phyloP scores from a whole-genome alignment of 2,888 invertebrate genomes.

The Phragmatobia fuliginosa region DNA sequence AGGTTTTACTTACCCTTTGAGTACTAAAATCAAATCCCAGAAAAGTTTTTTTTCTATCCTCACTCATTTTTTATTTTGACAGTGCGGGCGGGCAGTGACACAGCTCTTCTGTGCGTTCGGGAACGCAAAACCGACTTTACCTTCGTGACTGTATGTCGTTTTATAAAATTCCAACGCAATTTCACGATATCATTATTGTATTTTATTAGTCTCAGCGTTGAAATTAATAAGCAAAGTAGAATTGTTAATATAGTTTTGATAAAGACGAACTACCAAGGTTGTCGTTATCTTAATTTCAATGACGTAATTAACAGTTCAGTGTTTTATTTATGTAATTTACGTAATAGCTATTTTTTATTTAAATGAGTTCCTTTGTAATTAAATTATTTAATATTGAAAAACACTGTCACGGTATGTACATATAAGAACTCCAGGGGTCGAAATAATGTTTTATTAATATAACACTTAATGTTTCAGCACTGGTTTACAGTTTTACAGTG shows the following conservation, averaged over 20 bases:
- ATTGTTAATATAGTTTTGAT: constrained; percentile 53
- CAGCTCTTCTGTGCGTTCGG: constrained; percentile 59
- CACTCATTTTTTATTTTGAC: constrained; percentile 78
- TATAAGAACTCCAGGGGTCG: background rate
- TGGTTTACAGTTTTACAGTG: background rate
- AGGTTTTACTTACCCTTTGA: constrained; percentile 89
- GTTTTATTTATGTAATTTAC: background rate
- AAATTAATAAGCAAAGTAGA: constrained; percentile 56
- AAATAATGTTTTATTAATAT: background rate
- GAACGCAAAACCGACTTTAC: constrained; percentile 51
- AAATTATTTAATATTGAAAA: background rate
- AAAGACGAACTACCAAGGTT: constrained; percentile 58
- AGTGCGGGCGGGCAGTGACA: constrained; percentile 65
- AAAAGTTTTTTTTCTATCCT: constrained; percentile 86
- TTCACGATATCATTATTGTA: constrained; percentile 66
- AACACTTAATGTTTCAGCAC: background rate
- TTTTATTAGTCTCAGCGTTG: constrained; percentile 55
- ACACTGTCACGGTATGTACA: background rate
- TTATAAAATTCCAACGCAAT: constrained; percentile 59
- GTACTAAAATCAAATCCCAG: constrained; percentile 95
- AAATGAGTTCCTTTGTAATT: too few species aligned
- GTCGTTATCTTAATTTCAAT: constrained; percentile 39
- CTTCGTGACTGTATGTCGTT: constrained; percentile 70
- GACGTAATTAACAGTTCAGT: constrained; percentile 29
- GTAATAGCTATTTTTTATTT: background rate